Evolutionary conservation across 2,113 vertebrate genomes (phyloP).

Genomic region (Hymenochirus boettgeri): DNA sequence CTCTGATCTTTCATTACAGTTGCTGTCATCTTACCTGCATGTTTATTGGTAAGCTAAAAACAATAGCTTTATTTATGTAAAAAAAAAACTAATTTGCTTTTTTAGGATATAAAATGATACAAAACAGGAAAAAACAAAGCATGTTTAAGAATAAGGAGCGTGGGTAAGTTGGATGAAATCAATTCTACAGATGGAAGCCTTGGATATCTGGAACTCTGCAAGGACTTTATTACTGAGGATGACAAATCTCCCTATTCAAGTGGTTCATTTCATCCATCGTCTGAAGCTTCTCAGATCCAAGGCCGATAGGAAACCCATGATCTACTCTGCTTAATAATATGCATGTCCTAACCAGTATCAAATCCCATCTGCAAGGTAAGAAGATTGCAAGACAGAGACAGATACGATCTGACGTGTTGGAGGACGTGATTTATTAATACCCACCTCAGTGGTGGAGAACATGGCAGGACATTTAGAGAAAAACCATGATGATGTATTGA

Average conservation of each 20-base stretch:
- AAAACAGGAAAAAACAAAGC: not conserved
- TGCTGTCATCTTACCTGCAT: too few species aligned
- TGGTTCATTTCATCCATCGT: conserved; percentile 36
- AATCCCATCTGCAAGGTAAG: conserved; percentile 16
- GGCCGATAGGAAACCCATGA: conserved; percentile 36
- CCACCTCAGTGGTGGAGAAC: conserved; percentile 24
- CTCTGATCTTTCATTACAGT: too few species aligned
- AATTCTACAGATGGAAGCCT: conserved; percentile 15
- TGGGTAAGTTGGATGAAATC: conserved; percentile 2
- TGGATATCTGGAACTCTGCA: conserved; percentile 30
- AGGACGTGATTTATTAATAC: conserved; percentile 22
- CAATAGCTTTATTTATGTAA: too few species aligned
- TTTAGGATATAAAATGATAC: not conserved
- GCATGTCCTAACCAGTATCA: conserved; percentile 41
- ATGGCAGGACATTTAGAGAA: conserved; percentile 16
- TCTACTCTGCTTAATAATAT: conserved; percentile 40
- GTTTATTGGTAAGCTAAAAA: too few species aligned
- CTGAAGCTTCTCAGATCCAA: conserved; percentile 36
- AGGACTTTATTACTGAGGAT: conserved; percentile 31
- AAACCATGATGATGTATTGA: conserved; percentile 23
- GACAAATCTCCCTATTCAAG: conserved; percentile 37
- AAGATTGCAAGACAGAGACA: conserved; percentile 25
- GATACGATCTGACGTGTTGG: conserved; percentile 24
- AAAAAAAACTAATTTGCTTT: too few species aligned
- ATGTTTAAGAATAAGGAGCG: not conserved